phyloP scores from a whole-genome alignment of 2,113 vertebrate genomes.

The Nanorana parkeri region DNA sequence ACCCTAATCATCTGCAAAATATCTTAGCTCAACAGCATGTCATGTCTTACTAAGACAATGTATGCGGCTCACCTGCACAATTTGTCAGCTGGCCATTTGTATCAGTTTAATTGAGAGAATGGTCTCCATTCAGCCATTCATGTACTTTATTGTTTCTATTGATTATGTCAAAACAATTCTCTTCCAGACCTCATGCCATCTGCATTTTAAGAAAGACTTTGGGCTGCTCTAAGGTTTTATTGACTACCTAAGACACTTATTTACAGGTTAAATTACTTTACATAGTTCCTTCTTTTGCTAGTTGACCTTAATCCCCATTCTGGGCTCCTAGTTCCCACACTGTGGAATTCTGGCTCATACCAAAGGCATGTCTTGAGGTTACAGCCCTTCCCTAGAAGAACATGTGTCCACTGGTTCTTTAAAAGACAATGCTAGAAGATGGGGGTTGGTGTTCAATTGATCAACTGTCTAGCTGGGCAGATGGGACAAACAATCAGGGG shows the following conservation, averaged over 20 bases:
- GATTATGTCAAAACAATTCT: slow-evolving; percentile 19
- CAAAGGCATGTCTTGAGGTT: slow-evolving; percentile 1
- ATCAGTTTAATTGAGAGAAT: slow-evolving; percentile 20
- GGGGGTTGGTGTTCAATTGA: slow-evolving; percentile 42
- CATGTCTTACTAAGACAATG: no score
- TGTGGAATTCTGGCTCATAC: background rate
- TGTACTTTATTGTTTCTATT: slow-evolving; percentile 10
- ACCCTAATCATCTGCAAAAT: no score
- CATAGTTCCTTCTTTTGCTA: background rate
- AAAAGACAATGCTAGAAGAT: background rate
- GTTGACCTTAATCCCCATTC: slow-evolving; percentile 2
- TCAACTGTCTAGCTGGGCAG: slow-evolving; percentile 37
- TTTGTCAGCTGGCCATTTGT: slow-evolving; percentile 1
- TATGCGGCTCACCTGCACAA: background rate
- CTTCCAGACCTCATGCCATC: background rate
- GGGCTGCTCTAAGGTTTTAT: background rate
- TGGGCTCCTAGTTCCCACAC: slow-evolving; percentile 32
- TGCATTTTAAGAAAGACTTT: background rate
- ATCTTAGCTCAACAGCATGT: no score
- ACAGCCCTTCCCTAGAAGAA: slow-evolving; percentile 6
- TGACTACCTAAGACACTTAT: background rate
- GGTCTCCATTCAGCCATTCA: background rate
- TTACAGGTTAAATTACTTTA: slow-evolving; percentile 22
- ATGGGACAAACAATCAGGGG: slow-evolving; percentile 9
- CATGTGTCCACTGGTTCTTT: background rate